Evolutionary conservation across 2,113 vertebrate genomes (phyloP).

Genomic region (Sinosuthora webbiana): DNA sequence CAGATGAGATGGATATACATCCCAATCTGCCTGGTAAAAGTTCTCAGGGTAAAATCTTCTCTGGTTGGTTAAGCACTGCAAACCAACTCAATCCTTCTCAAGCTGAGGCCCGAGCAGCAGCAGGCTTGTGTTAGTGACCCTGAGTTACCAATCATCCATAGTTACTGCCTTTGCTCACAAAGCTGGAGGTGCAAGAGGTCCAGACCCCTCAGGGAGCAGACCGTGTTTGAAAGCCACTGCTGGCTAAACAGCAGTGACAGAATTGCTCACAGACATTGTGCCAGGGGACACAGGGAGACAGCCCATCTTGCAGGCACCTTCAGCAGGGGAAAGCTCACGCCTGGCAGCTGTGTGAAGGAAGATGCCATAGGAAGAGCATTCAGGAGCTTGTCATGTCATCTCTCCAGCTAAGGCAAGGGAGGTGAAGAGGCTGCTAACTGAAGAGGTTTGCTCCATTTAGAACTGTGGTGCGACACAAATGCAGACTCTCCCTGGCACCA

Average conservation of each 20-base stretch:
- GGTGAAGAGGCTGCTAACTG: background rate
- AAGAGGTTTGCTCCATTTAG: background rate
- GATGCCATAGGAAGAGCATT: no score
- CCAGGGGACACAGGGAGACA: background rate
- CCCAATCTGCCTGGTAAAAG: background rate
- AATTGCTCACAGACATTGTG: background rate
- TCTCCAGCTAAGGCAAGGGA: background rate
- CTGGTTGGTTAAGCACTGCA: background rate
- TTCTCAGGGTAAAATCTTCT: background rate
- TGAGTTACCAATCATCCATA: accelerated
- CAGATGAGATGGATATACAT: background rate
- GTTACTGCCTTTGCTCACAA: background rate
- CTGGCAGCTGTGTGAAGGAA: background rate
- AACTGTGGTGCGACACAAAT: background rate
- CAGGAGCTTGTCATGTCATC: background rate
- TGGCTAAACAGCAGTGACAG: background rate
- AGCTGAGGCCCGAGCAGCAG: background rate
- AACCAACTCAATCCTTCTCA: background rate
- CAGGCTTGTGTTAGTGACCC: background rate
- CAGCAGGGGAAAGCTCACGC: background rate
- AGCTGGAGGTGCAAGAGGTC: background rate
- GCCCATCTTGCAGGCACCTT: background rate
- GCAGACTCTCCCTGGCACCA: background rate
- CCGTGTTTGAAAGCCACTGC: background rate
- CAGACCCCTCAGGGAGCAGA: background rate